These are phyloP conservation scores for Pterobdella sp. DNA, from an alignment of 2,888 invertebrate species.

Conservation along the genomic window DNA sequence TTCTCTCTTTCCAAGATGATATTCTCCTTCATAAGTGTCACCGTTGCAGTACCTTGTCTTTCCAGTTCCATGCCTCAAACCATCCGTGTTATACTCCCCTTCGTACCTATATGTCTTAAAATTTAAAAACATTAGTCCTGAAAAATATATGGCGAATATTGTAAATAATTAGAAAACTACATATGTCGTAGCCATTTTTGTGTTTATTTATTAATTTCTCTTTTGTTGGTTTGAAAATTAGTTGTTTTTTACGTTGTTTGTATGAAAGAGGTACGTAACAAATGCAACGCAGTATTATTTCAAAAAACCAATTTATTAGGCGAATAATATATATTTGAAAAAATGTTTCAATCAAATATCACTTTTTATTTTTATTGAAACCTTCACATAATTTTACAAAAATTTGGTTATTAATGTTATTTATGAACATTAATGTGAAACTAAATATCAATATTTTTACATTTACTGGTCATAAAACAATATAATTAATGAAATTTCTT, in stretches of 20 bases:
- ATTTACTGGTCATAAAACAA: background rate
- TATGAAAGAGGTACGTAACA: too few relatives aligned
- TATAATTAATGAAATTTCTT: background rate
- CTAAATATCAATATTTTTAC: background rate
- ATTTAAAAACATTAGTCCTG: background rate
- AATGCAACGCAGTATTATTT: too few relatives aligned
- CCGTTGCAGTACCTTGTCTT: conserved; percentile 76
- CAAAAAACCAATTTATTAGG: too few relatives aligned
- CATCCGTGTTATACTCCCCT: conserved; percentile 67
- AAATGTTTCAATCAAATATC: background rate
- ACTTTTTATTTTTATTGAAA: background rate
- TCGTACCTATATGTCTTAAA: conserved; percentile 56
- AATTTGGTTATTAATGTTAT: background rate
- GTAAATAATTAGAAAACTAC: background rate
- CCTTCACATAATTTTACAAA: background rate
- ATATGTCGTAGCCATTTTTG: conserved; percentile 2
- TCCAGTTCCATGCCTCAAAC: conserved; percentile 74
- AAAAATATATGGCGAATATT: background rate
- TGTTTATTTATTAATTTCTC: background rate
- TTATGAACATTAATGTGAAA: background rate
- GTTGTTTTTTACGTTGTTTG: too few relatives aligned
- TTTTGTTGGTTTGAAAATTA: background rate
- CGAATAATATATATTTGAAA: background rate
- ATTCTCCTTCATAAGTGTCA: conserved; percentile 75
- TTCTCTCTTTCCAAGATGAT: conserved; percentile 70